Percentiles rank a stretch among this genome's conserved stretches.
Evolutionary conservation across 2,888 invertebrate species (phyloP).

Genomic region (Sphaerophoria taeniata): DNA sequence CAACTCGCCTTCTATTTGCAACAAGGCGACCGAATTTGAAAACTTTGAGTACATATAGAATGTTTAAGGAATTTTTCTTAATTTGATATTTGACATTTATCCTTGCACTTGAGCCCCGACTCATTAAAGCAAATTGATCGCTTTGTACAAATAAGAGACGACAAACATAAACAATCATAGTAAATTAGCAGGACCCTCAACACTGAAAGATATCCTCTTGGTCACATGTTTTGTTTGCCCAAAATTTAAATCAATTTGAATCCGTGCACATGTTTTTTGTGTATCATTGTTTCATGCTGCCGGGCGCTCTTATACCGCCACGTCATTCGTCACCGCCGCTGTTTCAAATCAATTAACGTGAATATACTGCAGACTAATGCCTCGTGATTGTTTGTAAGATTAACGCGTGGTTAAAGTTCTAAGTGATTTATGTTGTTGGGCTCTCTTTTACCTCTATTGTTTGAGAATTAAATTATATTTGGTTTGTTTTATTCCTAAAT

Average conservation of each 20-base stretch:
- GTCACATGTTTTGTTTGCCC: constrained; percentile 68
- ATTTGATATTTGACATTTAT: too few species aligned
- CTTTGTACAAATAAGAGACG: too few species aligned
- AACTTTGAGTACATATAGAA: too few species aligned
- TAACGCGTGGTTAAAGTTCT: constrained; percentile 63
- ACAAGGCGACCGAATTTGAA: too few species aligned
- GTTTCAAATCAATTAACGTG: constrained; percentile 71
- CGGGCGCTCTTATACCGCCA: background rate
- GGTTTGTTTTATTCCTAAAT: constrained; percentile 1
- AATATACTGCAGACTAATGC: constrained; percentile 63
- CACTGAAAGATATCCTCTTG: background rate
- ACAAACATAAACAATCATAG: too few species aligned
- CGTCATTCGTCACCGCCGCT: constrained; percentile 10
- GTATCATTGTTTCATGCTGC: constrained; percentile 33
- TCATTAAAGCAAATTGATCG: too few species aligned
- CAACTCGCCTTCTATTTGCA: too few species aligned
- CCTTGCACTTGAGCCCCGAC: too few species aligned
- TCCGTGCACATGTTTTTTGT: constrained; percentile 58
- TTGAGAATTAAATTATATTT: constrained; percentile 5
- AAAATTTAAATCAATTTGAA: constrained; percentile 19
- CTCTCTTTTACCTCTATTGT: constrained; percentile 27
- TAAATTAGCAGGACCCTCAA: constrained; percentile 9
- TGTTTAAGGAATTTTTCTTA: too few species aligned
- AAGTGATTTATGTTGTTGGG: constrained; percentile 44
- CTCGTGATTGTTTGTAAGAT: constrained; percentile 66